A percentile compares a stretch with the other conserved stretches of the same genome.
phyloP scores from a whole-genome alignment of 2,797 vertebrate species.

The Iguana delicatissima region DNA sequence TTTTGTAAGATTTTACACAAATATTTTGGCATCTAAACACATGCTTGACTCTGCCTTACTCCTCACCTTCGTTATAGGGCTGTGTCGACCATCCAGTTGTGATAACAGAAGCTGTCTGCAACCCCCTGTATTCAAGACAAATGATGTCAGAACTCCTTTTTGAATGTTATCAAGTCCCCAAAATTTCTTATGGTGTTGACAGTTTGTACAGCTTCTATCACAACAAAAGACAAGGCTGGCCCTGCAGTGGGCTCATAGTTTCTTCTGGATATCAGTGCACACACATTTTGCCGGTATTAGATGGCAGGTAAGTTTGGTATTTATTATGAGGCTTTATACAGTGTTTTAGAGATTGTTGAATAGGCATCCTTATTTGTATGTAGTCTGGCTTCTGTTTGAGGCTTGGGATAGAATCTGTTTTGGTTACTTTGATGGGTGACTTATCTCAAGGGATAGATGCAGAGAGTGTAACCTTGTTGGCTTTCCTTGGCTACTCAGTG shows the following conservation, averaged over 20 bases:
- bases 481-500: neutral
- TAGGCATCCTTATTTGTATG: neutral
- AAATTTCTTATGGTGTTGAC: slow-evolving; percentile 93
- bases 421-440: neutral
- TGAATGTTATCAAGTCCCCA: slow-evolving; percentile 92
- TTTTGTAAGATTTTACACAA: neutral
- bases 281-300: slow-evolving; percentile 92
- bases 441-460: neutral
- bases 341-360: accelerated
- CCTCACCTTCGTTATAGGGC: slow-evolving; percentile 78
- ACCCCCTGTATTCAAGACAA: slow-evolving; percentile 93
- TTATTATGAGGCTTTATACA: neutral
- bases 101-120: slow-evolving; percentile 93
- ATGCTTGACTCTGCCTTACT: neutral
- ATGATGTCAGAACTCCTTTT: slow-evolving; percentile 98
- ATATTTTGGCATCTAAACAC: neutral
- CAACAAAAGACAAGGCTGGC: slow-evolving; percentile 78
- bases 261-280: slow-evolving; percentile 96
- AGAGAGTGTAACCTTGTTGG: neutral
- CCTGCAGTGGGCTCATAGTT: slow-evolving; percentile 87
- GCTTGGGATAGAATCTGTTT: neutral
- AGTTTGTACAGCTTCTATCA: slow-evolving; percentile 92
- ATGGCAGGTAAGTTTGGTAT: slow-evolving; percentile 86
- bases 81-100: slow-evolving; percentile 92
- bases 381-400: neutral